These are phyloP conservation scores for Philopotamus ludificatus DNA, from an alignment of 1,140 invertebrate genomes.

Conservation along the genomic window DNA sequence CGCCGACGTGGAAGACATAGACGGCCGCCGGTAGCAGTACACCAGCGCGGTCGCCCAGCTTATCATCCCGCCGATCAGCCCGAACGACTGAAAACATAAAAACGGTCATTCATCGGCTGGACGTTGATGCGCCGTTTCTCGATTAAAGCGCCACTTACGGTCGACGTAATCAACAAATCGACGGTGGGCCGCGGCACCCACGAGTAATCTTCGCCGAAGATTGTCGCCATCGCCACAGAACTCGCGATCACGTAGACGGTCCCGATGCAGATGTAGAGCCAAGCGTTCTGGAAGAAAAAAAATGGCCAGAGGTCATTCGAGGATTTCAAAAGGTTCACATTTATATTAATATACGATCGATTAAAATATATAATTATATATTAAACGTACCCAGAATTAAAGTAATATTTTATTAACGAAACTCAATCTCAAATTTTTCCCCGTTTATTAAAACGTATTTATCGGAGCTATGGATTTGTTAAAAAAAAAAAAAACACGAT, in stretches of 20 bases:
- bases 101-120: too few species aligned
- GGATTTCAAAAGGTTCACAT: not conserved
- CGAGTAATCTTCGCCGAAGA: slow-evolving; percentile 35
- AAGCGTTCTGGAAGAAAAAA: slow-evolving; percentile 33
- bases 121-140: too few species aligned
- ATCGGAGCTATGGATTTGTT: too few species aligned
- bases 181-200: slow-evolving; percentile 21
- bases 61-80: slow-evolving; percentile 32
- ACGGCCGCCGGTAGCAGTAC: slow-evolving; percentile 36
- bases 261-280: slow-evolving; percentile 38
- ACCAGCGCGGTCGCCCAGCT: slow-evolving; percentile 34
- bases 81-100: slow-evolving; percentile 38
- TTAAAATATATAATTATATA: not conserved
- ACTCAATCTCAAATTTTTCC: too few species aligned
- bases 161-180: slow-evolving; percentile 36
- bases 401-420: too few species aligned
- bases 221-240: slow-evolving; percentile 32
- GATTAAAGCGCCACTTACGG: slow-evolving; percentile 24
- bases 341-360: not conserved
- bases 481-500: too few species aligned
- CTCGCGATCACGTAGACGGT: slow-evolving; percentile 31
- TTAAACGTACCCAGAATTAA: not conserved
- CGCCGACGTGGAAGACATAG: slow-evolving; percentile 8
- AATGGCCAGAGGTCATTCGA: not conserved
- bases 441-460: not conserved